Conservation (phyloP, 2,888 invertebrate genomes). For the Spicauda simplicius region DNA sequence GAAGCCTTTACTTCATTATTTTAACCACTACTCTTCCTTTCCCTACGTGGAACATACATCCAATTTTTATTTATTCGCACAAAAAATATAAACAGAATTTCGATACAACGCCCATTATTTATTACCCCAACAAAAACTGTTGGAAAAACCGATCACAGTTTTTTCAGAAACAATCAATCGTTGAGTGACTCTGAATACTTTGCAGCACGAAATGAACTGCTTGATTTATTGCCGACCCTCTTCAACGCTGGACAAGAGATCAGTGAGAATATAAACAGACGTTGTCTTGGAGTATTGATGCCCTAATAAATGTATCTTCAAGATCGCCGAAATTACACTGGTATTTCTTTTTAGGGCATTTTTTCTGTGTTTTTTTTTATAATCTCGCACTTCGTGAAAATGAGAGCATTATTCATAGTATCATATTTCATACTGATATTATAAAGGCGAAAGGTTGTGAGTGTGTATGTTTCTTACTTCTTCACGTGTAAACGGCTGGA, state of each 20-base stretch:
- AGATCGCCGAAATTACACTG: slow-evolving; percentile 1
- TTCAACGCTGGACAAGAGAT: slow-evolving; percentile 51
- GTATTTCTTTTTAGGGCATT: no score
- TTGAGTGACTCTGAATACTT: slow-evolving; percentile 48
- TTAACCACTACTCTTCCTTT: background rate
- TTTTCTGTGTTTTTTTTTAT: no score
- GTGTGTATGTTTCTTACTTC: no score
- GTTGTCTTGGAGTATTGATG: slow-evolving; percentile 35
- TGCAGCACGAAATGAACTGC: slow-evolving; percentile 52
- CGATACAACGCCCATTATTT: slow-evolving; percentile 6
- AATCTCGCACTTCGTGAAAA: no score
- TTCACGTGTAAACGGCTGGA: no score
- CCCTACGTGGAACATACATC: background rate
- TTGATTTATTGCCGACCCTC: slow-evolving; percentile 57
- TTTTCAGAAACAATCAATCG: slow-evolving; percentile 45
- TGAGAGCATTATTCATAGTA: no score
- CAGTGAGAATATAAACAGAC: slow-evolving; percentile 50
- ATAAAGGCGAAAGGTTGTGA: no score
- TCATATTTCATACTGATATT: no score
- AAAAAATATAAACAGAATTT: background rate
- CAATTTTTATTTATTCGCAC: background rate
- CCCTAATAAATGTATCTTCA: slow-evolving; percentile 23
- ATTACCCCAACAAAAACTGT: slow-evolving; percentile 17
- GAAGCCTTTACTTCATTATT: no score
- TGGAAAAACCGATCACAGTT: slow-evolving; percentile 12